Percentiles rank a stretch among this genome's conserved stretches.
Evolutionary conservation across 2,113 vertebrate species (phyloP).

Genomic region (Chunga burmeisteri): DNA sequence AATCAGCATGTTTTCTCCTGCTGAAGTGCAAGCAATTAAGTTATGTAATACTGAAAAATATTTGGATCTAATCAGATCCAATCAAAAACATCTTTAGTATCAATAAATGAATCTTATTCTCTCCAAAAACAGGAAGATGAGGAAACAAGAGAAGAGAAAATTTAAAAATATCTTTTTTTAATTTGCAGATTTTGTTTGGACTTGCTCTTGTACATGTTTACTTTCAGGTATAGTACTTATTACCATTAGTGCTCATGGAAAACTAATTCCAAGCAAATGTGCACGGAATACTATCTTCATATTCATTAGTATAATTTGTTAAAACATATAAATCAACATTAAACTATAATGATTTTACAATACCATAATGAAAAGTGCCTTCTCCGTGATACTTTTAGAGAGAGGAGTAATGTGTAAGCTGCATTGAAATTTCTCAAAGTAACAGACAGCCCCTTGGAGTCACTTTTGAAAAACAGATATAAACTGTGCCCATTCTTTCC

Average conservation of each 20-base stretch:
- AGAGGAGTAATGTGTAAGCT: neutral
- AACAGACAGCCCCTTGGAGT: neutral
- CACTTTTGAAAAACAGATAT: neutral
- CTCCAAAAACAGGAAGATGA: neutral
- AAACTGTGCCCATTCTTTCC: neutral
- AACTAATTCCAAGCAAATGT: neutral
- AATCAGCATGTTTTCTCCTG: neutral
- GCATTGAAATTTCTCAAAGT: neutral
- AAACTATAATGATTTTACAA: neutral
- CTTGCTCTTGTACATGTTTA: neutral
- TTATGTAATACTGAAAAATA: neutral
- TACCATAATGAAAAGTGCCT: neutral
- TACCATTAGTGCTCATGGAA: neutral
- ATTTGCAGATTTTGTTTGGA: neutral
- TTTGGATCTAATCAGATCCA: neutral
- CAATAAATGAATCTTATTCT: neutral
- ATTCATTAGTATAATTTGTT: neutral
- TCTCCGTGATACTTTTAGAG: neutral
- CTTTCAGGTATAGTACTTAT: neutral
- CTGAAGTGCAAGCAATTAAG: neutral
- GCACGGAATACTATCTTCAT: neutral
- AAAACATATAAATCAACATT: neutral
- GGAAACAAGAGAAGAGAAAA: neutral
- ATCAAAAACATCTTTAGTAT: neutral
- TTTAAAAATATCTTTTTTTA: neutral